Evolutionary conservation across 2,888 invertebrate species (phyloP).

Genomic region (Trachelus troglodyta): DNA sequence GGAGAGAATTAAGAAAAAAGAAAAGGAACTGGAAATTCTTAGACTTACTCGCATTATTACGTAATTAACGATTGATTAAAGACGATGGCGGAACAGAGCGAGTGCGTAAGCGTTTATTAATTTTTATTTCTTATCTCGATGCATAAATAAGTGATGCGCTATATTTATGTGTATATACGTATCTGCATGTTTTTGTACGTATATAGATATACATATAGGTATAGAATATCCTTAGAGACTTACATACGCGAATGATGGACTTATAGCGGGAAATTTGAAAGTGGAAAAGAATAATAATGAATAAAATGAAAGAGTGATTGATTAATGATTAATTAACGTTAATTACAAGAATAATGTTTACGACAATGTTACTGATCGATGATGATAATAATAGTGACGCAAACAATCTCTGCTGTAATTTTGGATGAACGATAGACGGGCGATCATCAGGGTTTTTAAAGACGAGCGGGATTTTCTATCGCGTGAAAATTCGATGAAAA

Average conservation of each 20-base stretch:
- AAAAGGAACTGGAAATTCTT: slow-evolving; percentile 19
- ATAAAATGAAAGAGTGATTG: slow-evolving; percentile 15
- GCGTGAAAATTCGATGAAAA: background rate
- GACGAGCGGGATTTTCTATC: no score
- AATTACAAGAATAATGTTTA: background rate
- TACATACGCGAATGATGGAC: background rate
- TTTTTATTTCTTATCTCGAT: slow-evolving; percentile 14
- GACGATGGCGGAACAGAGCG: background rate
- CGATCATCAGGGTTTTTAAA: background rate
- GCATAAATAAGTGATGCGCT: background rate
- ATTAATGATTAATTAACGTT: background rate
- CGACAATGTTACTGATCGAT: background rate
- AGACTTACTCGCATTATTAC: slow-evolving; percentile 33
- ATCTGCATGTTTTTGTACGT: slow-evolving; percentile 21
- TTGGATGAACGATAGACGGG: slow-evolving; percentile 11
- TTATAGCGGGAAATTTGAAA: background rate
- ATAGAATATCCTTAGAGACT: slow-evolving; percentile 22
- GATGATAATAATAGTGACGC: slow-evolving; percentile 5
- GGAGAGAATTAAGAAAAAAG: background rate
- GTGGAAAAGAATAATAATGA: slow-evolving; percentile 7
- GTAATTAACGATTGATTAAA: slow-evolving; percentile 21
- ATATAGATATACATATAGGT: slow-evolving; percentile 27
- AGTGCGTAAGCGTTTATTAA: slow-evolving; percentile 23
- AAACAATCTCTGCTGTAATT: slow-evolving; percentile 19
- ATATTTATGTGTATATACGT: background rate